Conservation (phyloP, 1,140 invertebrate species). For the Coptotermes formosanus region DNA sequence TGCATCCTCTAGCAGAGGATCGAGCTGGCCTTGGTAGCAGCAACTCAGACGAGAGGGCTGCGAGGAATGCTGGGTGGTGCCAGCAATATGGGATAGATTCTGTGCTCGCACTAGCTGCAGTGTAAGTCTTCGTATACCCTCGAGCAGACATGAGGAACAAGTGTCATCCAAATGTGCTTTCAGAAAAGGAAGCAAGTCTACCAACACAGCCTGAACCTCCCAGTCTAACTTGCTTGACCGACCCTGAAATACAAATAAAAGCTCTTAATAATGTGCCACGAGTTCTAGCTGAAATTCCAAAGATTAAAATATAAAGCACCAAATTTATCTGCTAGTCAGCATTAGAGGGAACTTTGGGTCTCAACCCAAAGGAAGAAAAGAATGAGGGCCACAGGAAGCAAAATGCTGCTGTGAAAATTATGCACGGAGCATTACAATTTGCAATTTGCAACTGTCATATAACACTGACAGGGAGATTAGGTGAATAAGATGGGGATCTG, state of each 20-base stretch:
- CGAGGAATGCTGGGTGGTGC: background rate
- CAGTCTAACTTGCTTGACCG: conserved; percentile 24
- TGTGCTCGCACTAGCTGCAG: conserved; percentile 28
- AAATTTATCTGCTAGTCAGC: too few species aligned
- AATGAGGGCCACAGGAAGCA: too few species aligned
- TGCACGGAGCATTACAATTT: too few species aligned
- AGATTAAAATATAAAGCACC: too few species aligned
- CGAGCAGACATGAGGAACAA: conserved; percentile 28
- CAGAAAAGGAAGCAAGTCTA: conserved; percentile 32
- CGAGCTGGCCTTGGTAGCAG: conserved; percentile 28
- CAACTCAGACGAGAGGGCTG: background rate
- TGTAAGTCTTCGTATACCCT: conserved; percentile 25
- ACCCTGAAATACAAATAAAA: conserved; percentile 14
- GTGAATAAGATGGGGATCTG: too few species aligned
- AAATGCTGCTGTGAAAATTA: too few species aligned
- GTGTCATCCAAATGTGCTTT: conserved; percentile 32
- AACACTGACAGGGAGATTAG: too few species aligned
- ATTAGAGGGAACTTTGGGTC: too few species aligned
- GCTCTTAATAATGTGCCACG: background rate
- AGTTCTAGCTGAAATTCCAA: background rate
- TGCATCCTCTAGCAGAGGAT: conserved; percentile 33
- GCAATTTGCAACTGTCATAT: too few species aligned
- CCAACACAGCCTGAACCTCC: conserved; percentile 29
- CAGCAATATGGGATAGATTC: background rate
- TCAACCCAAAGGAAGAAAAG: too few species aligned